Percentiles rank a stretch among this genome's conserved stretches.
phyloP scores from a whole-genome alignment of 2,113 vertebrate genomes.

The Siniperca chuatsi region DNA sequence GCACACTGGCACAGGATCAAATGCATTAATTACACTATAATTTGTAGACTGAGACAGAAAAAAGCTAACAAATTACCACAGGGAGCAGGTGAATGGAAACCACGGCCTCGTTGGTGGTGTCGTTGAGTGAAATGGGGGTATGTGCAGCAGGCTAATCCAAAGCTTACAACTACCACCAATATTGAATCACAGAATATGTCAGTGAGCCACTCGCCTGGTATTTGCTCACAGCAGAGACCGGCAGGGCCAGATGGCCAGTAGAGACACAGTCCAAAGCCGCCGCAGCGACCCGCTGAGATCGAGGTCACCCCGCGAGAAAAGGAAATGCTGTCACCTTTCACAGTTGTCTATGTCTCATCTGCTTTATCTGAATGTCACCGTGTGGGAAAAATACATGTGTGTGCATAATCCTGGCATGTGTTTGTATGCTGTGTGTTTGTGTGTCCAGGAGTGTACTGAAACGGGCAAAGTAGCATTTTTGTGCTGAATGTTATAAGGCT shows the following conservation, averaged over 20 bases:
- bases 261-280: conserved; percentile 63
- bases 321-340: conserved; percentile 69
- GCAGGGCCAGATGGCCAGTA: conserved; percentile 73
- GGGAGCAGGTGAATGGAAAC: conserved; percentile 57
- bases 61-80: conserved; percentile 28
- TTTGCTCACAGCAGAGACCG: conserved; percentile 61
- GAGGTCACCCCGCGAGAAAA: conserved; percentile 64
- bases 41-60: neutral
- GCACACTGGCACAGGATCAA: conserved; percentile 19
- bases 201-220: conserved; percentile 47
- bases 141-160: conserved; percentile 66
- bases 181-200: conserved; percentile 76
- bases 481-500: neutral
- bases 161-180: conserved; percentile 66
- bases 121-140: conserved; percentile 41
- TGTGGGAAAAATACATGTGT: conserved; percentile 37
- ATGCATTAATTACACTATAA: conserved; percentile 32
- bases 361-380: conserved; percentile 26
- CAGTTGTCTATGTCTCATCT: conserved; percentile 23
- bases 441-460: neutral
- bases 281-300: conserved; percentile 58
- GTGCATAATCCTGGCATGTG: conserved; percentile 34
- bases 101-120: conserved; percentile 57
- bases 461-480: neutral
- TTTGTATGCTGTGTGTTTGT: conserved; percentile 28